Base-by-base conservation (phyloP, 2,113 vertebrate genomes). In the Scomber scombrus region DNA sequence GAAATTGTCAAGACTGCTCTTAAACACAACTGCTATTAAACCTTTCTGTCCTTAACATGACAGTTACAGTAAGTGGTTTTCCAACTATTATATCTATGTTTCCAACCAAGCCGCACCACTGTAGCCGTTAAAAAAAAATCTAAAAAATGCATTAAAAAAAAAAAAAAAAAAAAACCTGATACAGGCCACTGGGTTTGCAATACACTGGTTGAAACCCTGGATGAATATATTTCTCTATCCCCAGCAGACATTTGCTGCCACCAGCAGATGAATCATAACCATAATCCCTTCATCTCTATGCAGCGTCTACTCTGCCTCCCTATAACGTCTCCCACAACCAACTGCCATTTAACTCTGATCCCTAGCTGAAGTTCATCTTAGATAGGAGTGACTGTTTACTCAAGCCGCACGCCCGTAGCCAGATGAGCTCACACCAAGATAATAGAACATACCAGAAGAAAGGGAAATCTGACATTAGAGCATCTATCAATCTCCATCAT, bases 261-360 rank as follows among this genome's bases (percentile, higher is more conserved):
- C 49, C 45, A 63, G 64, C 45, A 74, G 51, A 80, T 76, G 69
- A 80, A 74, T 82, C 61, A 45, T 55, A 80, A 40, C 65, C 18
- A 29, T 82, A 85, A 91, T 87, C 81, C 64, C 71, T 64, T 83
- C 80, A 89, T 90, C 78, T 82, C 15, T 64, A 88, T 89, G 85
- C 81, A 72, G 43, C 69, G n/a, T 75, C 11, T 34, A 4, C 29
- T 65, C 79, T 73, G 26, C 68, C 57, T 67, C 67, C 3, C 14
- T 55, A 8, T 72, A 70, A 26, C 21, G 60, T 89, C 61, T 81
- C 31, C 57, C 19, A 16, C 50, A 75, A 61, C 67, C 43, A 19
- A 21, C 79, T 76, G 81, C 80, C 77, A 82, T 71, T 84, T 72
- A 55, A 31, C 46, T 47, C 62, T 45, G 70, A 62, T 76, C 54